phyloP scores from a whole-genome alignment of 1,140 invertebrate genomes.

The Drosophila suzukii region DNA sequence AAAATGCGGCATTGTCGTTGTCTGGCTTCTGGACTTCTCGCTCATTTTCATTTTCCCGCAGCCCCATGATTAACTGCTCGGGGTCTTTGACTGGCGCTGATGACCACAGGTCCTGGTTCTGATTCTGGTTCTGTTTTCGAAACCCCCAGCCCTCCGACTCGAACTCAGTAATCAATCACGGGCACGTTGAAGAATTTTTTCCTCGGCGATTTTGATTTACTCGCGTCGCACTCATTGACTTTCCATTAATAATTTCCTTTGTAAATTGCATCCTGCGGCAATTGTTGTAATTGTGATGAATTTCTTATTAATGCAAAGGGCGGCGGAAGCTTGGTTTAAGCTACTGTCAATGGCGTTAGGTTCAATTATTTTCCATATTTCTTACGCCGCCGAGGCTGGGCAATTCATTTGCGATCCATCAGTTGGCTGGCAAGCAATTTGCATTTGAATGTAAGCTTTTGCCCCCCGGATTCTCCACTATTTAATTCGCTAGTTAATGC shows the following conservation, averaged over 20 bases:
- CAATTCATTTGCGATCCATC: conserved; percentile 68
- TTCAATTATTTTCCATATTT: conserved; percentile 72
- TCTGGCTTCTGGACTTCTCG: conserved; percentile 66
- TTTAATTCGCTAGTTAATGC: conserved; percentile 58
- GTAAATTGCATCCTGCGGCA: conserved; percentile 80
- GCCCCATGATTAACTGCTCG: conserved; percentile 73
- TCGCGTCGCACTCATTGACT: conserved; percentile 71
- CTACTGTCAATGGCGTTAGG: conserved; percentile 71
- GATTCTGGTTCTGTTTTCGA: not conserved
- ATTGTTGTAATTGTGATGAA: conserved; percentile 83
- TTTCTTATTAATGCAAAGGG: conserved; percentile 68
- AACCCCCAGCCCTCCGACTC: not conserved
- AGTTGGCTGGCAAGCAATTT: conserved; percentile 48
- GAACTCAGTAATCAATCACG: conserved; percentile 72
- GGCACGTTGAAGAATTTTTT: conserved; percentile 72
- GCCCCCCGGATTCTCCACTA: conserved; percentile 11
- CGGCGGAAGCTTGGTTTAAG: not conserved
- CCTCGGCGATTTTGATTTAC: conserved; percentile 40
- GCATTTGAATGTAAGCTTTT: conserved; percentile 25
- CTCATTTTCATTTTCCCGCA: conserved; percentile 63
- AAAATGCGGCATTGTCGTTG: conserved; percentile 49
- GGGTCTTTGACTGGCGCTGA: conserved; percentile 79
- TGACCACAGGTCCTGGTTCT: conserved; percentile 28
- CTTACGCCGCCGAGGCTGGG: conserved; percentile 12
- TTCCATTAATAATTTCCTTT: conserved; percentile 83